A percentile compares a stretch with the other conserved stretches of the same genome.
Conservation (phyloP, 2,888 invertebrate species). For the Alentia gelatinosa region DNA sequence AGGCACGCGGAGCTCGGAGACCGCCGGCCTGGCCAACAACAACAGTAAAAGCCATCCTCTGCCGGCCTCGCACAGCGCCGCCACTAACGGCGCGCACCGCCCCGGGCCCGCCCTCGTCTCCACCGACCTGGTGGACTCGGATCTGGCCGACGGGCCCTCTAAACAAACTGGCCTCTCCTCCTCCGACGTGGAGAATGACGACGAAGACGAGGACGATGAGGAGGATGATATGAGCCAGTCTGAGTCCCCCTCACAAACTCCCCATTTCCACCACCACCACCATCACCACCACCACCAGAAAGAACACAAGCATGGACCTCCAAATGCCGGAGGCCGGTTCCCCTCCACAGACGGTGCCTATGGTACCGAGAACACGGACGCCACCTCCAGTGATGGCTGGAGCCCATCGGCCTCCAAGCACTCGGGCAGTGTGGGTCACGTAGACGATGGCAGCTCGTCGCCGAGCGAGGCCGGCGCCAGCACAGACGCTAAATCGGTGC, state of each 20-base stretch:
- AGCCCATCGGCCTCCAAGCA: conserved; percentile 49
- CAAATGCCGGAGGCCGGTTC: background rate
- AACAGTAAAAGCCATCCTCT: too few species aligned
- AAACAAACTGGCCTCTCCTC: conserved; percentile 23
- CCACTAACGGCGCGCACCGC: conserved; percentile 24
- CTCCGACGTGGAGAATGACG: conserved; percentile 17
- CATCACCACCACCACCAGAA: conserved; percentile 14
- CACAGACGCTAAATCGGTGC: conserved; percentile 1
- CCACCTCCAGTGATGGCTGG: conserved; percentile 52
- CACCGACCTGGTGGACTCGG: background rate
- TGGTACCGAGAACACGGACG: conserved; percentile 48
- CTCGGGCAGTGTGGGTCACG: conserved; percentile 16
- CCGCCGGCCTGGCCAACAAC: background rate
- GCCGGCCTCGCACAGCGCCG: too few species aligned
- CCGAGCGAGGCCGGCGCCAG: background rate
- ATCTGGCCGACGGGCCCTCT: background rate
- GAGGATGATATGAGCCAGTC: background rate
- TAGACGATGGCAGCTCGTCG: conserved; percentile 22
- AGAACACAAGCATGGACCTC: conserved; percentile 1
- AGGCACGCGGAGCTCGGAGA: background rate
- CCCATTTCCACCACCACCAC: background rate
- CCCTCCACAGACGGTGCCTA: conserved; percentile 44
- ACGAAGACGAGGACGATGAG: background rate
- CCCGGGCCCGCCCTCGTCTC: background rate
- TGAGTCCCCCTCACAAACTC: conserved; percentile 31